A percentile compares a stretch with the other conserved stretches of the same genome.
Evolutionary conservation across 2,113 vertebrate species (phyloP).

Genomic region (Cryptotis parvus): DNA sequence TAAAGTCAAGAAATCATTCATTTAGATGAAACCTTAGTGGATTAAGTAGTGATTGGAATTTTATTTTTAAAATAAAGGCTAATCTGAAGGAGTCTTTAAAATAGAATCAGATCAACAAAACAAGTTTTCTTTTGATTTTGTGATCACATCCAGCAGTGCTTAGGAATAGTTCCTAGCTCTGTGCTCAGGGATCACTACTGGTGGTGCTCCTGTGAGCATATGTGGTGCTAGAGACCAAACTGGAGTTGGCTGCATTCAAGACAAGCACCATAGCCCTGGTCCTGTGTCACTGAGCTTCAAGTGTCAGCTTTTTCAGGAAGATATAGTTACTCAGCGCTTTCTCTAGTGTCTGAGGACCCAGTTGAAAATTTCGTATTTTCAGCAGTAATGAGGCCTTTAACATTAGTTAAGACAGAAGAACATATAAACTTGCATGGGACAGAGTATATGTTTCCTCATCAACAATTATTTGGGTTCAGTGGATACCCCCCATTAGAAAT

Average conservation of each 20-base stretch:
- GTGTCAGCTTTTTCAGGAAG: background rate
- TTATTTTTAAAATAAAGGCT: background rate
- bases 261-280: too few species aligned
- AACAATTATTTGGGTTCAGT: background rate
- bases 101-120: background rate
- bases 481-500: too few species aligned
- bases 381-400: background rate
- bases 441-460: background rate
- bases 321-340: background rate
- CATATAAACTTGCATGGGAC: accelerated
- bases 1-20: background rate
- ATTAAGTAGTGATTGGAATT: background rate
- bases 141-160: too few species aligned
- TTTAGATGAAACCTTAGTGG: background rate
- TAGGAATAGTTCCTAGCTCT: too few species aligned
- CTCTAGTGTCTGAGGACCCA: accelerated
- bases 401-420: background rate
- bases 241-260: too few species aligned
- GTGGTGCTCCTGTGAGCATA: too few species aligned
- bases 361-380: background rate
- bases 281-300: background rate
- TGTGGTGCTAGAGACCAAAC: too few species aligned
- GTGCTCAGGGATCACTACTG: too few species aligned
- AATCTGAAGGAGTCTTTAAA: background rate
- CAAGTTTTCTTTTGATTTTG: too few species aligned